Evolutionary conservation across 2,113 vertebrate genomes (phyloP), one percentile per base, ranked within the genome.

Genomic region (Rhineura floridana): DNA sequence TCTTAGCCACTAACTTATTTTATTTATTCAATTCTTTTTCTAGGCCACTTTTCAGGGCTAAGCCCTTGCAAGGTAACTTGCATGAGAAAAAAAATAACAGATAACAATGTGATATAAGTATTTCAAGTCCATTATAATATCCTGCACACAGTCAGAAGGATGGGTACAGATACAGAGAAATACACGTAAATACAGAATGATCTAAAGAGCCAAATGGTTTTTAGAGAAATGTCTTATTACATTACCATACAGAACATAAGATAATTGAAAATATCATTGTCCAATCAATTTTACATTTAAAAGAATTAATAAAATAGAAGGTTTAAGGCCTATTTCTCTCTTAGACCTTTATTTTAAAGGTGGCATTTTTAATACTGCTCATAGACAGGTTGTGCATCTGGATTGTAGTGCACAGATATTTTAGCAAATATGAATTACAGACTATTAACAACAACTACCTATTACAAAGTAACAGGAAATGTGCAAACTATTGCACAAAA

Each of bases 91-190:
- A 72, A 39, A 72, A n/a, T 72, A 59, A 72, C 44, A 33, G 79
- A 83, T 70, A 81, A 92, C 23, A 63, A 81, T 73, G 76, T 13
- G 4, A 30, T 87, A 79, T 59, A 36, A 0, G 0, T 42, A 76
- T 77, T 48, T 65, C n/a, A 76, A 52, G 13, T 39, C 30, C 23
- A 30, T 11, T 67, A 0, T 85, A 13, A 91, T 91, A 36, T 63
- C 9, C 19, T 21, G 70, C 42, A 17, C 44, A 4, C 52, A 28
- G 2, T 55, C 52, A 91, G 33, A 81, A 63, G 0, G 80, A 84
- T 50, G 86, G 88, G 90, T 67, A 50, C 90, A 81, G 28, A 2
- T 21, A 0, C 84, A 92, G 91, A 94, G 90, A 23, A 39, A 90
- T 86, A 91, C 81, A 75, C 36, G 85, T 85, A 75, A 6, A 69